Base-by-base conservation (phyloP, 2,797 vertebrate genomes). In the Myotis vivesi region DNA sequence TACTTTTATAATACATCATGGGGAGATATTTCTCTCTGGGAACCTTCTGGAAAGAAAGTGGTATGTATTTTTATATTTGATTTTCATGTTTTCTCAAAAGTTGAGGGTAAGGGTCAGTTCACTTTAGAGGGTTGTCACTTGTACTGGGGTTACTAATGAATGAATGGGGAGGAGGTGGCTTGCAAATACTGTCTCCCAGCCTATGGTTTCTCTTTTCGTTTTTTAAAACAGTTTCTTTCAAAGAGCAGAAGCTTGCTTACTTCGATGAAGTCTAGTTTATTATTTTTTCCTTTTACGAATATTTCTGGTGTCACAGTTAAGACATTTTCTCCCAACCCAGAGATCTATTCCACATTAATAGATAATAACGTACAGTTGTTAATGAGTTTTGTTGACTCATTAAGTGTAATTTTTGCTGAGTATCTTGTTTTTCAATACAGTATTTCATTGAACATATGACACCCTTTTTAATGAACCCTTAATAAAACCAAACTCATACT, bases 1-100 rank as follows among this genome's bases (percentile, higher is more conserved):
- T 98, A 98, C 94, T 99, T 99, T 93, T 97, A 92, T 96, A 99
- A 99, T 95, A 99, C 99, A 9, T 98, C 98, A n/a, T 99, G 99
- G 99, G 91, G 97, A 71, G 99, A 99, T 98, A 97, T 99, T 94
- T 98, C 99, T 79, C 98, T 99, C 81, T 99, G 99, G 98, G 98
- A 99, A 68, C 98, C 98, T 98, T 98, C 97, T 91, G 97, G 97
- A 97, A 98, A 97, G 97, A 99, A 98, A 97, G 98, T 97, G 98
- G 98, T 99, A 98, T 55, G 98, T 98, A 87, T 86, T 84, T 95
- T 95, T 94, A 22, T 80, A 59, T 76, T 93, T 88, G 33, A 6
- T 87, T 91, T 95, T 87, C 44, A 41, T 73, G 6, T 83, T 91
- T 93, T 15, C 81, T 90, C 19, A 46, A 36, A 87, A 83, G 8